Conservation (phyloP, 2,113 vertebrate genomes). For the Ranitomeya variabilis region DNA sequence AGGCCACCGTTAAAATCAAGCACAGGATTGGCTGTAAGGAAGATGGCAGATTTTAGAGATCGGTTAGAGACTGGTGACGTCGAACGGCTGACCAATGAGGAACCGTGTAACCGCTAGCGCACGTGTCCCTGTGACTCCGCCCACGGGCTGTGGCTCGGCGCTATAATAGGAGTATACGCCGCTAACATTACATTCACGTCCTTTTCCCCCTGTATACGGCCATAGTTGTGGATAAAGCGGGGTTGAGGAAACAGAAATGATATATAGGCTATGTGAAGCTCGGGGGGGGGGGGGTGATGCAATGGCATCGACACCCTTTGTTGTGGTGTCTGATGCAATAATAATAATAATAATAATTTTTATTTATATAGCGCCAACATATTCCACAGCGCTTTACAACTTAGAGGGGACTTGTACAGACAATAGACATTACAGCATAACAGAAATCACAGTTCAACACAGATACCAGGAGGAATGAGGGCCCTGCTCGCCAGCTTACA, state of each 20-base stretch:
- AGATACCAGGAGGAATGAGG: too few relatives aligned
- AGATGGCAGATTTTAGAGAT: slow-evolving; percentile 2
- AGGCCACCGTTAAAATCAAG: neutral
- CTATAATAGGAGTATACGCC: rapidly evolving
- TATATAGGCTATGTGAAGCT: neutral
- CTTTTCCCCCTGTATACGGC: too few relatives aligned
- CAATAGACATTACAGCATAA: too few relatives aligned
- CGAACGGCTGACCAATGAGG: neutral
- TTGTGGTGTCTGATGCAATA: neutral
- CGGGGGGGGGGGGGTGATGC: neutral
- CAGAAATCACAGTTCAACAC: too few relatives aligned
- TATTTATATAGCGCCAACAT: too few relatives aligned
- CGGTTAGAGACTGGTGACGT: slow-evolving; percentile 23
- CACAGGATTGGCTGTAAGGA: slow-evolving; percentile 19
- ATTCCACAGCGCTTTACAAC: too few relatives aligned
- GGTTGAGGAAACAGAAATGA: too few relatives aligned
- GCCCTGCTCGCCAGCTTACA: too few relatives aligned
- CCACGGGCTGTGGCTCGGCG: neutral
- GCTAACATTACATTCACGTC: neutral
- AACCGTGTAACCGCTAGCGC: neutral
- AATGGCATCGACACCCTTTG: neutral
- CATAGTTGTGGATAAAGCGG: neutral
- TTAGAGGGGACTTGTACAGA: too few relatives aligned
- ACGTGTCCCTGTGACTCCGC: neutral
- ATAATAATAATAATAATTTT: too few relatives aligned